These are phyloP conservation scores for Prochilodus magdalenae DNA, from an alignment of 2,113 vertebrate species.

Conservation along the genomic window DNA sequence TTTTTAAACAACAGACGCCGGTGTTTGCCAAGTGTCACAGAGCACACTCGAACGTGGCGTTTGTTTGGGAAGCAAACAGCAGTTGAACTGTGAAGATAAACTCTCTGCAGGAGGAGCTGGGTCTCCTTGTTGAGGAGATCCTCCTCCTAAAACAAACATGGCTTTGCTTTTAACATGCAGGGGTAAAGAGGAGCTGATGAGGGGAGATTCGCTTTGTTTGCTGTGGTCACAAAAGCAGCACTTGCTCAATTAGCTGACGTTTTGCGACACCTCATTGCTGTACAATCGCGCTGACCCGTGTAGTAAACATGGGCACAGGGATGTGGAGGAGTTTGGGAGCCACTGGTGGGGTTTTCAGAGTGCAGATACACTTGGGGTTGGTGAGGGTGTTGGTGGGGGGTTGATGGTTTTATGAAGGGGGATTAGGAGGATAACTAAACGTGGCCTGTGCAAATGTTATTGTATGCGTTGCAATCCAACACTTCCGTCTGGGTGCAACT, in stretches of 20 bases:
- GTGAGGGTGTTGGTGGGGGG: too few species aligned
- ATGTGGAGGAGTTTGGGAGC: too few species aligned
- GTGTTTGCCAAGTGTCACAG: slow-evolving; percentile 45
- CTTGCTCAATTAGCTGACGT: slow-evolving; percentile 1
- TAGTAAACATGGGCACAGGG: too few species aligned
- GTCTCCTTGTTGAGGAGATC: slow-evolving; percentile 10
- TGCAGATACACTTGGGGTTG: too few species aligned
- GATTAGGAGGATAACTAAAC: too few species aligned
- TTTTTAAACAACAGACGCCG: slow-evolving; percentile 36
- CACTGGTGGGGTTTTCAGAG: too few species aligned
- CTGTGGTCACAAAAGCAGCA: slow-evolving; percentile 1
- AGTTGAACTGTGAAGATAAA: slow-evolving; percentile 31
- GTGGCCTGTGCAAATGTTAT: too few species aligned
- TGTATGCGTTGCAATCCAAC: too few species aligned
- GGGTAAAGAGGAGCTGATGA: slow-evolving; percentile 5
- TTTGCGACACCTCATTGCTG: too few species aligned
- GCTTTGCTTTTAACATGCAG: background rate
- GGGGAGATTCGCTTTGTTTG: slow-evolving; percentile 13
- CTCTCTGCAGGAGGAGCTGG: background rate
- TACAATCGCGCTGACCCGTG: too few species aligned
- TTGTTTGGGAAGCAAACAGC: slow-evolving; percentile 36
- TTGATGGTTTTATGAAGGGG: too few species aligned
- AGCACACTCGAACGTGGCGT: background rate
- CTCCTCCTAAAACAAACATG: slow-evolving; percentile 33
- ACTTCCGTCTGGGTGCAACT: too few species aligned